Evolutionary conservation across 2,797 vertebrate genomes (phyloP).

Genomic region (Enteromius treurensis): DNA sequence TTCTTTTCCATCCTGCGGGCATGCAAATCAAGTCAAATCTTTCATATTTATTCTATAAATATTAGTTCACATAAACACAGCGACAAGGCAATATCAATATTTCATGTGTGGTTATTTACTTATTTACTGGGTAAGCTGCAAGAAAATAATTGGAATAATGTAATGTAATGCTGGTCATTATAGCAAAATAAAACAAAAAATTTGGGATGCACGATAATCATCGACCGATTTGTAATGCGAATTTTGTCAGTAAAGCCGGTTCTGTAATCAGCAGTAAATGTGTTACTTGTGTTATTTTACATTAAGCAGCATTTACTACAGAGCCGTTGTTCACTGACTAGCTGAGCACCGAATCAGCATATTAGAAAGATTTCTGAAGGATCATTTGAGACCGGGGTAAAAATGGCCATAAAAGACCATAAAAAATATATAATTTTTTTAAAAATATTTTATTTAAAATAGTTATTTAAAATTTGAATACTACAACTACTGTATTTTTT

Average conservation of each 20-base stretch:
- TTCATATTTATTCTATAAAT: background rate
- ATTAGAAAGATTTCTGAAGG: background rate
- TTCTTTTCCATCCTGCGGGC: background rate
- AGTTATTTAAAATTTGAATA: background rate
- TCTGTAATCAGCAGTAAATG: too few relatives aligned
- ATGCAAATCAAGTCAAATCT: slow-evolving; percentile 33
- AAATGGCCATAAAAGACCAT: background rate
- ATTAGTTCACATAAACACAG: background rate
- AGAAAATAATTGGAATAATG: background rate
- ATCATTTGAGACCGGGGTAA: background rate
- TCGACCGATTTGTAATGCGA: too few relatives aligned
- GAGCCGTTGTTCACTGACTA: too few relatives aligned
- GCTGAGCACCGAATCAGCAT: background rate
- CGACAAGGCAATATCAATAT: background rate
- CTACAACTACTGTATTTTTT: background rate
- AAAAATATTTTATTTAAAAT: background rate
- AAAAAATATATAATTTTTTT: background rate
- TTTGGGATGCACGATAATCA: background rate
- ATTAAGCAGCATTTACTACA: too few relatives aligned
- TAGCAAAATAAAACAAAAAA: background rate
- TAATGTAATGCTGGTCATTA: background rate
- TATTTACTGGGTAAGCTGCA: background rate
- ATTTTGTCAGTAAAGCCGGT: too few relatives aligned
- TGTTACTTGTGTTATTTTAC: too few relatives aligned
- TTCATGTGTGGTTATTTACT: background rate